Percentiles rank a stretch among this genome's conserved stretches.
Evolutionary conservation across 2,888 invertebrate species (phyloP).

Genomic region (Frankliniella fusca): DNA sequence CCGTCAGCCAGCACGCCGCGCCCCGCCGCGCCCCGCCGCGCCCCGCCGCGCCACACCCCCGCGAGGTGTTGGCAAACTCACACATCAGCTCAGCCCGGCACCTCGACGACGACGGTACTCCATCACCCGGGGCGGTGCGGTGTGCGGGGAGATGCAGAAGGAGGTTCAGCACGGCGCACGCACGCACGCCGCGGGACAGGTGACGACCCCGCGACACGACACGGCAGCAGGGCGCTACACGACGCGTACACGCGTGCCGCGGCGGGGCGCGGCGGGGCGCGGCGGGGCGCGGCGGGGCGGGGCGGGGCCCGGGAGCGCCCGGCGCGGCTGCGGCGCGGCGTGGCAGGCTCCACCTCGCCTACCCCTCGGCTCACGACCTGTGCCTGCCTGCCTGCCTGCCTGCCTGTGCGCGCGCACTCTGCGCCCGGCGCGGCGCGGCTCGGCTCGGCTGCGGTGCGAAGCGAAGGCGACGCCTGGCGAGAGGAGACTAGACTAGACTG

Average conservation of each 20-base stretch:
- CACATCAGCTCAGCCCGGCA: conserved; percentile 6
- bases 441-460: background rate
- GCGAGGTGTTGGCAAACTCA: conserved; percentile 2
- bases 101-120: background rate
- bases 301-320: background rate
- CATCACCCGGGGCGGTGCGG: background rate
- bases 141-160: background rate
- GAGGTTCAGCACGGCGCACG: no score
- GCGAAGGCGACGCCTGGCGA: background rate
- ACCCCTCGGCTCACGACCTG: background rate
- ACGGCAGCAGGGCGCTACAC: background rate
- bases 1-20: background rate
- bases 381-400: background rate
- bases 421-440: background rate
- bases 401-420: background rate
- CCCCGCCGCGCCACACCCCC: background rate
- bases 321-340: no score
- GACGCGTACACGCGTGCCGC: background rate
- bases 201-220: no score
- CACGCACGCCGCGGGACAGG: no score
- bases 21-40: background rate
- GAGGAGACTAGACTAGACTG: conserved; percentile 6
- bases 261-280: background rate
- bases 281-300: background rate
- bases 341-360: background rate